Evolutionary conservation across 2,888 invertebrate species (phyloP).

Genomic region (Tanytarsus gracilentus): DNA sequence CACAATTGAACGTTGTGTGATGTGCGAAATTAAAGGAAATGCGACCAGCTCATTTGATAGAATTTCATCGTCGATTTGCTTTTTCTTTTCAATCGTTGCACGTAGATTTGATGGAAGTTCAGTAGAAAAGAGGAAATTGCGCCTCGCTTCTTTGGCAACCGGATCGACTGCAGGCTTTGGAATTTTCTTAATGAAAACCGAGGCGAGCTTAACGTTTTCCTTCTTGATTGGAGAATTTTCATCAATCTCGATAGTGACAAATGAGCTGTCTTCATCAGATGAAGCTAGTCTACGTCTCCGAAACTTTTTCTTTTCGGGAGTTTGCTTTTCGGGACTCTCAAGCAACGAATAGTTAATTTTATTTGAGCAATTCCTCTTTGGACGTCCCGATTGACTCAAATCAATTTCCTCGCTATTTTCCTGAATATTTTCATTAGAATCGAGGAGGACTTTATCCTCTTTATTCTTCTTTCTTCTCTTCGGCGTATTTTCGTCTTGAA

Average conservation of each 20-base stretch:
- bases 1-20: constrained; percentile 48
- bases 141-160: constrained; percentile 52
- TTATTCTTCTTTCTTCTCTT: constrained; percentile 9
- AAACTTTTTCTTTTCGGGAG: neutral
- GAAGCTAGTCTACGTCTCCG: too few species aligned
- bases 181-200: constrained; percentile 53
- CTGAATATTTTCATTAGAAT: neutral
- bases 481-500: neutral
- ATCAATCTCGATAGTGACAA: too few species aligned
- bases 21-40: constrained; percentile 57
- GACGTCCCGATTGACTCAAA: neutral
- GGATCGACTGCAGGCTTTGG: constrained; percentile 52
- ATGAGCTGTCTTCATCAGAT: too few species aligned
- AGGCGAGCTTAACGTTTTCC: neutral
- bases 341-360: neutral
- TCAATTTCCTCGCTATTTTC: constrained; percentile 13
- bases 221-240: too few species aligned
- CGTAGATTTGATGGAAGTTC: constrained; percentile 53
- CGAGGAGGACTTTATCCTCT: neutral
- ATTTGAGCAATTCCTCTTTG: constrained; percentile 1
- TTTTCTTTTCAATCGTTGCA: constrained; percentile 47
- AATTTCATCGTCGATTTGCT: constrained; percentile 39
- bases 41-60: constrained; percentile 39
- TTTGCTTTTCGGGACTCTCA: neutral
- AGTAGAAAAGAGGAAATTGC: constrained; percentile 62